phyloP scores from a whole-genome alignment of 2,888 invertebrate species.

The Caenorhabditis panamensis region DNA sequence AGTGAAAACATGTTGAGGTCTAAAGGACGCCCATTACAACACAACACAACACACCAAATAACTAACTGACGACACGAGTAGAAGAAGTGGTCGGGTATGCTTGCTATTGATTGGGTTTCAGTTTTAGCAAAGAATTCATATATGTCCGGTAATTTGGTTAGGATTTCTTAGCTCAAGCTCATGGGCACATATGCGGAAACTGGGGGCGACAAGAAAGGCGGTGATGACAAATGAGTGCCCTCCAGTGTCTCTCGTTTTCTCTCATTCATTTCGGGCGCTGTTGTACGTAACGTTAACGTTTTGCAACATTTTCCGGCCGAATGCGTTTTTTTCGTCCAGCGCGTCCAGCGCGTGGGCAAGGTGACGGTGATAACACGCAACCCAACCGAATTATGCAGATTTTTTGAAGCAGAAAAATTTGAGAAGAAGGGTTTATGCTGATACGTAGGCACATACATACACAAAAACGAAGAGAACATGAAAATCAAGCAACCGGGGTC shows the following conservation, averaged over 20 bases:
- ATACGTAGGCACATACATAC: conserved; percentile 28
- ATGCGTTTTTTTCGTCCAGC: conserved; percentile 5
- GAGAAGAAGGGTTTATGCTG: neutral
- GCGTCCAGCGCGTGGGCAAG: neutral
- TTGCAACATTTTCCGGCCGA: conserved; percentile 28
- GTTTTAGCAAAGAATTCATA: conserved; percentile 20
- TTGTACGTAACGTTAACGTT: conserved; percentile 27
- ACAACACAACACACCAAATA: conserved; percentile 1
- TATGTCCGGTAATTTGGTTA: conserved; percentile 36
- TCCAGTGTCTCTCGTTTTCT: neutral
- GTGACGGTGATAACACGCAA: conserved; percentile 6
- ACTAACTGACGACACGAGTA: conserved; percentile 12
- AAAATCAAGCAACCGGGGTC: conserved; percentile 60
- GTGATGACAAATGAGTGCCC: conserved; percentile 21
- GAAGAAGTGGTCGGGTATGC: neutral
- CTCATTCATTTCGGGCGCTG: neutral
- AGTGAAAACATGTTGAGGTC: conserved; percentile 17
- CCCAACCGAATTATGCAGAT: conserved; percentile 27
- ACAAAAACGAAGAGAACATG: neutral
- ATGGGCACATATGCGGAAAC: neutral
- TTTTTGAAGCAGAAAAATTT: neutral
- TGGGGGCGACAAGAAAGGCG: neutral
- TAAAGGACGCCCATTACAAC: conserved; percentile 39
- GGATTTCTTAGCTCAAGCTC: conserved; percentile 3
- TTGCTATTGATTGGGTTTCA: no score